Conservation (phyloP, 2,888 invertebrate species). For the Cantharis flavilabris region DNA sequence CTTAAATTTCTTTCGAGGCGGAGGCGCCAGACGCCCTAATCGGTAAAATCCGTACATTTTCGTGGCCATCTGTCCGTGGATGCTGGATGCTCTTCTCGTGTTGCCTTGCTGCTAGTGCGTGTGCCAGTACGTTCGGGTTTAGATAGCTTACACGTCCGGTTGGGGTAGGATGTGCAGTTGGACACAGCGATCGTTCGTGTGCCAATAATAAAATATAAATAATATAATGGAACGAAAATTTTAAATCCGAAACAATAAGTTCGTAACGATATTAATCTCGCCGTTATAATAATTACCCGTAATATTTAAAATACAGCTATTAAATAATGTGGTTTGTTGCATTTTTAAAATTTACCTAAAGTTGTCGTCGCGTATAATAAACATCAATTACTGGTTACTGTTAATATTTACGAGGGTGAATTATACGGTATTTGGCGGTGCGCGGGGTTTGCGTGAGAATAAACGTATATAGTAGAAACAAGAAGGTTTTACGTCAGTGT, state of each 20-base stretch:
- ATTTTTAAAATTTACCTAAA: neutral
- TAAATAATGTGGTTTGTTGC: neutral
- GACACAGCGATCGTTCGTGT: slow-evolving; percentile 4
- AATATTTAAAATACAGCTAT: neutral
- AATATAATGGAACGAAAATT: neutral
- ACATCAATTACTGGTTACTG: slow-evolving; percentile 37
- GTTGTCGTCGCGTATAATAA: slow-evolving; percentile 16
- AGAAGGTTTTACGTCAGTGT: slow-evolving; percentile 38
- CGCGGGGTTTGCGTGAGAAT: slow-evolving; percentile 34
- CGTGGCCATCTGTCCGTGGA: slow-evolving; percentile 48
- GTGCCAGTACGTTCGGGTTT: slow-evolving; percentile 46
- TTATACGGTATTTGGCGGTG: slow-evolving; percentile 36
- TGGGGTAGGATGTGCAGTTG: slow-evolving; percentile 32
- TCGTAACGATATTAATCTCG: neutral
- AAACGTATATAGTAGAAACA: slow-evolving; percentile 36
- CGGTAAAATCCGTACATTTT: slow-evolving; percentile 40
- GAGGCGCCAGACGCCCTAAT: slow-evolving; percentile 40
- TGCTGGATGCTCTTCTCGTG: slow-evolving; percentile 43
- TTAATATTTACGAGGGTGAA: slow-evolving; percentile 40
- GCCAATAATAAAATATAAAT: neutral
- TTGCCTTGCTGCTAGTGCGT: slow-evolving; percentile 16
- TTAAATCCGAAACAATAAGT: neutral
- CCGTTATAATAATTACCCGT: neutral
- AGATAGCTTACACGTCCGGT: slow-evolving; percentile 44
- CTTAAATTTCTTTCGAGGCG: slow-evolving; percentile 35